Conservation (phyloP, 2,797 vertebrate genomes). For the Melanotaenia trifasciata region DNA sequence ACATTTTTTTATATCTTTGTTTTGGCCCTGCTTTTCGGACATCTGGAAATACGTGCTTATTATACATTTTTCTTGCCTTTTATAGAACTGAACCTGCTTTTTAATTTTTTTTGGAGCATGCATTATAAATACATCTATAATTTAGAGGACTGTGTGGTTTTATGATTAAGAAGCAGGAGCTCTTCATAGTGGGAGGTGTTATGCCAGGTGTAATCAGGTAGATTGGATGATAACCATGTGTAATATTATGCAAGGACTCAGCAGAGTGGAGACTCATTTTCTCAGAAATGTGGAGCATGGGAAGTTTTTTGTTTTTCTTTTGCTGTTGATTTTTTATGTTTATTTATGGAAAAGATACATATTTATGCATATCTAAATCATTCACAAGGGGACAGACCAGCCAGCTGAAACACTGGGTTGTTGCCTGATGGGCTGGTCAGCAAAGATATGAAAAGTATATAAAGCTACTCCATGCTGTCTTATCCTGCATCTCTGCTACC, state of each 20-base stretch:
- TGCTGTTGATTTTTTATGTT: conserved; percentile 12
- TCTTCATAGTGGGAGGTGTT: not conserved
- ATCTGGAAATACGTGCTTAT: not conserved
- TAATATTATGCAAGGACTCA: not conserved
- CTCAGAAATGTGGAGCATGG: not conserved
- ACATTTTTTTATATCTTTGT: not conserved
- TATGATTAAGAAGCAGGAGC: not conserved
- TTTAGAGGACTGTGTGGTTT: no score
- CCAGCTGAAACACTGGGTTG: conserved; percentile 35
- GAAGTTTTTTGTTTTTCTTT: no score
- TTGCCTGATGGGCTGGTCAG: conserved; percentile 28
- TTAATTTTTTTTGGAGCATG: not conserved
- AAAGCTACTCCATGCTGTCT: conserved; percentile 14
- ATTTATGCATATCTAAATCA: conserved; percentile 18
- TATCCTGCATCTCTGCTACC: conserved; percentile 23
- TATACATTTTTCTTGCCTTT: not conserved
- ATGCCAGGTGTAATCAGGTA: not conserved
- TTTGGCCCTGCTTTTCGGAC: no score
- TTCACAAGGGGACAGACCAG: conserved; percentile 1
- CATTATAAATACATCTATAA: not conserved
- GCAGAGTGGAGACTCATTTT: conserved; percentile 5
- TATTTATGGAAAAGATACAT: conserved; percentile 33
- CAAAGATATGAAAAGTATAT: conserved; percentile 27
- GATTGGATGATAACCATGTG: not conserved
- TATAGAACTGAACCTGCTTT: not conserved